These are phyloP conservation scores for Tipula helvola DNA, from an alignment of 2,888 invertebrate species.

Conservation along the genomic window DNA sequence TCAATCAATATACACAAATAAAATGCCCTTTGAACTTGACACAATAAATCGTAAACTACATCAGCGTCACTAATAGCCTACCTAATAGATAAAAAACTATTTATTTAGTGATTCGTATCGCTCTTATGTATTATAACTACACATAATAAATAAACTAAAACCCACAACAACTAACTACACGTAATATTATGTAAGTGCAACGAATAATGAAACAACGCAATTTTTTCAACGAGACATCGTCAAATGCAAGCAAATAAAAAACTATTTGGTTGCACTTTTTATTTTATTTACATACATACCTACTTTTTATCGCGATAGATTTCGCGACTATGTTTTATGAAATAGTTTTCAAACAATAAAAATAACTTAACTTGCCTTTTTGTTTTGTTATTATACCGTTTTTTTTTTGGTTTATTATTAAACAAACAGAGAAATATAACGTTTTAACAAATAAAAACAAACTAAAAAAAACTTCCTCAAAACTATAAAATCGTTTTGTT, in stretches of 20 bases:
- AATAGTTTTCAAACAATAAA: not conserved
- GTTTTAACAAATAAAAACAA: not conserved
- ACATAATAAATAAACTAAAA: not conserved
- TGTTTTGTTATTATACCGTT: not conserved
- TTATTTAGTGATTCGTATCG: not conserved
- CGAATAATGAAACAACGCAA: not conserved
- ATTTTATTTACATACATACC: not conserved
- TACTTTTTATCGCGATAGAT: not conserved
- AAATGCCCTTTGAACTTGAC: not conserved
- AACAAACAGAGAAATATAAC: not conserved
- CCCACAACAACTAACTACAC: not conserved
- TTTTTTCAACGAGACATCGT: not conserved
- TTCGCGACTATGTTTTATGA: not conserved
- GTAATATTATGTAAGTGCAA: not conserved
- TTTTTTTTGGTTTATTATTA: not conserved
- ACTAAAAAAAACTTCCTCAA: not conserved
- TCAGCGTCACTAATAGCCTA: not conserved
- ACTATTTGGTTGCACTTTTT: not conserved
- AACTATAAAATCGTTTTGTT: not conserved
- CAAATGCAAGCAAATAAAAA: not conserved
- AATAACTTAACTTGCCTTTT: not conserved
- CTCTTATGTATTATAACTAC: not conserved
- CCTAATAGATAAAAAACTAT: not conserved
- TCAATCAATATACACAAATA: not conserved
- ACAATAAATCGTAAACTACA: not conserved